A percentile compares a stretch with the other conserved stretches of the same genome.
These are phyloP conservation scores for Heterodera schachtii DNA, from an alignment of 1,140 invertebrate genomes.

Conservation along the genomic window DNA sequence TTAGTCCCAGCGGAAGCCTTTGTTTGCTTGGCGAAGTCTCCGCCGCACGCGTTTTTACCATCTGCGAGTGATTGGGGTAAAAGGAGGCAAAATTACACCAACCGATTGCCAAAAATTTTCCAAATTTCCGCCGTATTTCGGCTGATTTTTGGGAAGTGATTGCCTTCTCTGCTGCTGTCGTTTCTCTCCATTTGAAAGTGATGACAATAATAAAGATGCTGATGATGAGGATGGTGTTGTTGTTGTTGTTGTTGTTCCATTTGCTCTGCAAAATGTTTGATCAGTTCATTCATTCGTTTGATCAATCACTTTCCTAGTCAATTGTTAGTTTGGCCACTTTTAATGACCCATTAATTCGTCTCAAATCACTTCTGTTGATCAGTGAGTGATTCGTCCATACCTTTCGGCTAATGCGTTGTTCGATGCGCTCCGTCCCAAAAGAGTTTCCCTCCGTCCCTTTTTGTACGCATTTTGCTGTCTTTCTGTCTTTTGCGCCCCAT, in stretches of 20 bases:
- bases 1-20: neutral
- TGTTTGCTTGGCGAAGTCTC: conserved; percentile 2
- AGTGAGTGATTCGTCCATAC: neutral
- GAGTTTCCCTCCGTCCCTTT: neutral
- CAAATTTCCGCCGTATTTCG: conserved; percentile 5
- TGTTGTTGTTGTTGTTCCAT: too few relatives aligned
- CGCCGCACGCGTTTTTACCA: conserved; percentile 16
- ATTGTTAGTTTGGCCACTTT: too few relatives aligned
- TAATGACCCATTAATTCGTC: too few relatives aligned
- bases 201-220: neutral
- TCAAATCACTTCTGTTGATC: too few relatives aligned
- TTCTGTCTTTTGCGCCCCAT: neutral
- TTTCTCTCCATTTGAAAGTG: neutral
- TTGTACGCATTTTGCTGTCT: neutral
- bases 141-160: neutral
- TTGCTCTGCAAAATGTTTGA: neutral
- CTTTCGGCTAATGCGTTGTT: neutral
- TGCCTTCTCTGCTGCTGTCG: neutral
- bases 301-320: neutral
- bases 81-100: neutral
- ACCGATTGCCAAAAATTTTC: conserved; percentile 30
- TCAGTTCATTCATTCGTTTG: neutral
- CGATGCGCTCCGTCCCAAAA: neutral
- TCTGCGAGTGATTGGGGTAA: neutral
- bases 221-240: too few relatives aligned